phyloP scores from a whole-genome alignment of 2,797 vertebrate genomes.

The Tarsius wallacei region DNA sequence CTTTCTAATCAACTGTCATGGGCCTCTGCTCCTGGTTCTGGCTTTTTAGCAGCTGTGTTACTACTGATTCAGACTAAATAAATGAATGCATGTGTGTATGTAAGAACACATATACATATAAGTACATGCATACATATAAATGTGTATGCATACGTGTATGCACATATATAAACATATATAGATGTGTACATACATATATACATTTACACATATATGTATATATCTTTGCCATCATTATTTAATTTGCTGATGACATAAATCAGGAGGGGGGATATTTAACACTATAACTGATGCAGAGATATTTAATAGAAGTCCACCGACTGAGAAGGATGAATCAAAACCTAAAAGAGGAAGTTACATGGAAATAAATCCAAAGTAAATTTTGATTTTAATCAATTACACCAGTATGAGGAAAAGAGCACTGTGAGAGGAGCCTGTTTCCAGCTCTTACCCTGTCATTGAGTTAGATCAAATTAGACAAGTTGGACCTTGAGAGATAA shows the following conservation, averaged over 20 bases:
- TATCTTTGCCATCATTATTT: neutral
- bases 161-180: neutral
- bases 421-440: neutral
- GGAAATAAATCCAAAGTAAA: neutral
- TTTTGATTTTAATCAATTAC: neutral
- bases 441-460: neutral
- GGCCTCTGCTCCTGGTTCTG: neutral
- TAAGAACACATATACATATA: too few relatives aligned
- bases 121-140: neutral
- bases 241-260: neutral
- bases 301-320: neutral
- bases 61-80: neutral
- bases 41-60: neutral
- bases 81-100: neutral
- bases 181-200: neutral
- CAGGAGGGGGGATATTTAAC: neutral
- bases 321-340: neutral
- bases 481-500: neutral
- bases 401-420: neutral
- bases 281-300: neutral
- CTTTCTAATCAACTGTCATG: neutral
- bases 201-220: neutral
- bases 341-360: neutral
- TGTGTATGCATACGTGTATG: rapidly evolving
- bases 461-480: neutral